phyloP scores from a whole-genome alignment of 2,888 invertebrate genomes.

The Antheraea yamamai region DNA sequence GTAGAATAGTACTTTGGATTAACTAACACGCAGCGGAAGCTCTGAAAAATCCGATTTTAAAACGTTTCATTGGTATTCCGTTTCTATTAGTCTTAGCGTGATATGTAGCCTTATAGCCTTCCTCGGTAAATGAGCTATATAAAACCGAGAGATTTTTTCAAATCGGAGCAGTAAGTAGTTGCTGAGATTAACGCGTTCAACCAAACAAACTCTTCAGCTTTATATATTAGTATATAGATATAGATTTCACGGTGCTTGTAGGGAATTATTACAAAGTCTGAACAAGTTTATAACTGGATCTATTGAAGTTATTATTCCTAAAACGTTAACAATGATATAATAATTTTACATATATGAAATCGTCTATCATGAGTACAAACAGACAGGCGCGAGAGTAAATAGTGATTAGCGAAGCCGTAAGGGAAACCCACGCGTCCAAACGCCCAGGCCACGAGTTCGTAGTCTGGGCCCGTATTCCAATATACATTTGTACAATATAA shows the following conservation, averaged over 20 bases:
- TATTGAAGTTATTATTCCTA: background rate
- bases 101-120: too few relatives aligned
- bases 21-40: too few relatives aligned
- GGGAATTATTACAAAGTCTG: background rate
- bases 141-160: too few relatives aligned
- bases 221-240: too few relatives aligned
- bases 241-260: background rate
- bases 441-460: background rate
- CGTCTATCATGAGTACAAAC: background rate
- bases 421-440: background rate
- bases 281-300: background rate
- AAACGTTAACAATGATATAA: background rate
- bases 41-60: too few relatives aligned
- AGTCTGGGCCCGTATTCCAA: background rate
- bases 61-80: too few relatives aligned
- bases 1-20: too few relatives aligned
- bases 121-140: too few relatives aligned
- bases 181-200: too few relatives aligned
- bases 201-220: background rate
- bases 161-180: too few relatives aligned
- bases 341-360: background rate
- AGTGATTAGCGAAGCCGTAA: background rate
- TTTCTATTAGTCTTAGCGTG: too few relatives aligned
- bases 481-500: background rate
- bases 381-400: conserved; percentile 4